Evolutionary conservation across 2,113 vertebrate genomes (phyloP).

Genomic region (Microcebus jonahi): DNA sequence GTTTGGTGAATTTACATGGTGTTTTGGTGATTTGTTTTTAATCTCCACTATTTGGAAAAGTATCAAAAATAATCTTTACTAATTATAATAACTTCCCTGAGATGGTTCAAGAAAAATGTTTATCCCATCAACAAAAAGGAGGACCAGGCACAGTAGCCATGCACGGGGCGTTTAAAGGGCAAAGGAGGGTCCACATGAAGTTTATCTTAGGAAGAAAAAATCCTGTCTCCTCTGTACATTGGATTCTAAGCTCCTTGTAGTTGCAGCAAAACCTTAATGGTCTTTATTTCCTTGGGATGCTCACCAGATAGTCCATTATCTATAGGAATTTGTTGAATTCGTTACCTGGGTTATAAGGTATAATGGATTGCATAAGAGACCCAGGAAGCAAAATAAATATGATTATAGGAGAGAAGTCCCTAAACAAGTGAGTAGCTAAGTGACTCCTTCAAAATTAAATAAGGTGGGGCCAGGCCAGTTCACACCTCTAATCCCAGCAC

Average conservation of each 20-base stretch:
- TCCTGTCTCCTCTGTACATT: accelerated
- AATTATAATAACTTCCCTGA: background rate
- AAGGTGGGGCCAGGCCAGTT: background rate
- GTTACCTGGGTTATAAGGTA: background rate
- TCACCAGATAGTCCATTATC: no score
- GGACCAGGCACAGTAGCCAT: background rate
- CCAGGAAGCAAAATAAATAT: background rate
- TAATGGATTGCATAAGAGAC: background rate
- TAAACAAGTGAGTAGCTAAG: background rate
- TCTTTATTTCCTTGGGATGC: background rate
- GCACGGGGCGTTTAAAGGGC: background rate
- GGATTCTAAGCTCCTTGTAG: background rate
- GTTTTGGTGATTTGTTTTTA: background rate
- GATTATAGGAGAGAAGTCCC: background rate
- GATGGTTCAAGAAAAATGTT: background rate
- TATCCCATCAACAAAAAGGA: no score
- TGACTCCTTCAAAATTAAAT: background rate
- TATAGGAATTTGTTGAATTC: background rate
- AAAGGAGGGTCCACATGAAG: background rate
- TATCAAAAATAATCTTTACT: background rate
- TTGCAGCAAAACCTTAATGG: background rate
- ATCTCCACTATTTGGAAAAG: background rate
- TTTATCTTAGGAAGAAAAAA: background rate
- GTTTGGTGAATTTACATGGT: background rate
- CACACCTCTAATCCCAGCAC: no score